Evolutionary conservation across 1,140 invertebrate genomes (phyloP).

Genomic region (Musca vetustissima): DNA sequence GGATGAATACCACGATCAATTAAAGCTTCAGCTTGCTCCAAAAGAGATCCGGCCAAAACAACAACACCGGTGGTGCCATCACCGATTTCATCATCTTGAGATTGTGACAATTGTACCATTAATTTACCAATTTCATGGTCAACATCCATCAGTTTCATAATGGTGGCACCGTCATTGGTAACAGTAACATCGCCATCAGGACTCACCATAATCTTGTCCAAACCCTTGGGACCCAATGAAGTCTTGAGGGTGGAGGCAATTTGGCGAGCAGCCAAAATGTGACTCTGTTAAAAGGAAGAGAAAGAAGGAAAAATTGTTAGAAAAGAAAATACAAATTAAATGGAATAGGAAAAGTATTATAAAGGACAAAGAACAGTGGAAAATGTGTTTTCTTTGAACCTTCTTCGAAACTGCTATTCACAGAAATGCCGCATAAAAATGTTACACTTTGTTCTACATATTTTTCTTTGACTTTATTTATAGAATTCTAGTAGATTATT

Average conservation of each 20-base stretch:
- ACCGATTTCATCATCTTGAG: constrained; percentile 99
- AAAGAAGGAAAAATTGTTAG: constrained; percentile 15
- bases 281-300: constrained; percentile 71
- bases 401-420: too few species aligned
- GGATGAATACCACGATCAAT: constrained; percentile 98
- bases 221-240: constrained; percentile 94
- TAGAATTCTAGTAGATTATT: too few species aligned
- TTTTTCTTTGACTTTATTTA: too few species aligned
- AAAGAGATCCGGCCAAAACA: constrained; percentile 77
- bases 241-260: constrained; percentile 89
- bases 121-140: constrained; percentile 98
- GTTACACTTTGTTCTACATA: too few species aligned
- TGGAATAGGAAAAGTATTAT: too few species aligned
- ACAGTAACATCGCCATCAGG: constrained; percentile 98
- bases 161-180: constrained; percentile 99
- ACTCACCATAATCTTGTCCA: constrained; percentile 96
- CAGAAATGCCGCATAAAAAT: too few species aligned
- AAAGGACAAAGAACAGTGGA: too few species aligned
- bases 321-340: background rate
- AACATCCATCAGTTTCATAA: constrained; percentile 98
- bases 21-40: constrained; percentile 93
- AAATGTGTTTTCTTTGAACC: too few species aligned
- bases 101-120: constrained; percentile 97
- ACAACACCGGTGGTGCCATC: constrained; percentile 99
- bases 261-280: constrained; percentile 92